These are phyloP conservation scores for Sus scrofa DNA, from an alignment of 2,113 vertebrate species.

Conservation along the genomic window T2T-Sscrofa CM000827.6:108897001-108897500, in stretches of 20 bases:
- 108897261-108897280: fast-evolving
- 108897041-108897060: background rate
- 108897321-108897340: too few relatives aligned
- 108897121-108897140: background rate
- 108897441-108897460: background rate
- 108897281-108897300: fast-evolving
- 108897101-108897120: background rate
- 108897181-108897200: background rate
- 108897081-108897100: background rate
- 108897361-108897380: fast-evolving
- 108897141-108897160: background rate
- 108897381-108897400: too few relatives aligned
- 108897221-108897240: background rate
- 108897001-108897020: background rate
- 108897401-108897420: background rate
- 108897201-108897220: background rate
- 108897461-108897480: background rate
- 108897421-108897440: background rate
- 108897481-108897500: background rate
- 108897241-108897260: background rate
- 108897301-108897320: fast-evolving
- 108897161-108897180: background rate
- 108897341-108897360: background rate
- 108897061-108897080: background rate
- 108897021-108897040: background rate